Evolutionary conservation across 2,888 invertebrate genomes (phyloP), one percentile per base, ranked within the genome.

Genomic region (Pyrocoelia pectoralis): DNA sequence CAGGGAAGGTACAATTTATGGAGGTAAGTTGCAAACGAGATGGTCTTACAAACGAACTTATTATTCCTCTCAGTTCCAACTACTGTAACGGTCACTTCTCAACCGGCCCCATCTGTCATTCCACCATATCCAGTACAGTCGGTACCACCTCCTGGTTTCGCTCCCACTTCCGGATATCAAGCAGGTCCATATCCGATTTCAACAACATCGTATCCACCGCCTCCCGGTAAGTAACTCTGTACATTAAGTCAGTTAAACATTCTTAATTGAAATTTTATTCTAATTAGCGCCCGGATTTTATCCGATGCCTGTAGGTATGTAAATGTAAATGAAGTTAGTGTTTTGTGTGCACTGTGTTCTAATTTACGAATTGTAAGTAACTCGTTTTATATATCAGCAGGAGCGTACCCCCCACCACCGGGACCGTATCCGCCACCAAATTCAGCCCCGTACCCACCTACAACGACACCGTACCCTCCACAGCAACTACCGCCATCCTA

Each of bases 11-110:
- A 63, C 62, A 10, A 69, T 72, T 0, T 68, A 69, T 38, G 69
- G 70, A 48, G 61, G 71, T 72, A 63, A 68, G 70, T 68, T n/a
- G n/a, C n/a, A n/a, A n/a, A n/a, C n/a, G n/a, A n/a, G 24, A 24
- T 24, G 3, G 24, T 3, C 2, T 13, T 5, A 24, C 8, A 24
- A 5, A 50, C 24, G 19, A 38, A n/a, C 33, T 17, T 15, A 1
- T 53, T 9, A 17, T 24, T 33, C 43, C 6, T 19, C n/a, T 49
- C 41, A 65, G 65, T 43, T 59, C 49, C 56, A n/a, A 24, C 62
- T 6, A 55, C 62, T 15, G 56, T 60, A n/a, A 66, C 59, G 2
- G 59, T 62, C 9, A 54, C 61, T 17, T 17, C 55, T n/a, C 61
- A 61, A 33, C 53, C 57, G 2, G 51, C 58, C 13, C n/a, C 58